These are phyloP conservation scores for Malurus leucopterus DNA, from an alignment of 2,797 vertebrate species.

Conservation along the genomic window DNA sequence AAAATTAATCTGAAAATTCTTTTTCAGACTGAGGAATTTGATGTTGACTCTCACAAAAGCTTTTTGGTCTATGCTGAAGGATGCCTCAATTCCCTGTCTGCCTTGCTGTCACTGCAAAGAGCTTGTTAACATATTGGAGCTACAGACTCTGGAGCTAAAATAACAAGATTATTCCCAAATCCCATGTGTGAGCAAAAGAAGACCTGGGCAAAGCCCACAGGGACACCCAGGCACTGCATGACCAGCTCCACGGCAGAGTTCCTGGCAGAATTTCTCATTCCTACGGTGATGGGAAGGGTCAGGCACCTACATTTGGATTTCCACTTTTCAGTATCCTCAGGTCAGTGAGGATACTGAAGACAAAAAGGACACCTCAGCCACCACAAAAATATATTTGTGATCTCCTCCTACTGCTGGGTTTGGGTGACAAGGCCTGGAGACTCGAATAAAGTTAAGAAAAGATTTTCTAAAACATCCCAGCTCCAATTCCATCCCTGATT, in stretches of 20 bases:
- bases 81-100: neutral
- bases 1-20: neutral
- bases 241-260: neutral
- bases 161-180: neutral
- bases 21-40: neutral
- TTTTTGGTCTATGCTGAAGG: neutral
- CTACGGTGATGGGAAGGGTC: accelerated
- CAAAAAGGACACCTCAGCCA: neutral
- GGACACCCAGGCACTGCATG: accelerated
- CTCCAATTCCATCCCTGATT: neutral
- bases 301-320: accelerated
- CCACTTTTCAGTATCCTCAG: no score
- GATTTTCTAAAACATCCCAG: neutral
- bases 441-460: neutral
- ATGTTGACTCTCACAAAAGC: neutral
- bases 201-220: neutral
- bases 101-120: neutral
- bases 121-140: neutral
- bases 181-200: neutral
- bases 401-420: neutral
- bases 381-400: neutral
- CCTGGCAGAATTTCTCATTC: neutral
- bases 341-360: neutral
- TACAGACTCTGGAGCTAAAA: accelerated
- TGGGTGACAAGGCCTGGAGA: neutral